Conservation (phyloP, 37 sponge, comb jelly and placozoan species). For the Haliclona indistincta region DNA sequence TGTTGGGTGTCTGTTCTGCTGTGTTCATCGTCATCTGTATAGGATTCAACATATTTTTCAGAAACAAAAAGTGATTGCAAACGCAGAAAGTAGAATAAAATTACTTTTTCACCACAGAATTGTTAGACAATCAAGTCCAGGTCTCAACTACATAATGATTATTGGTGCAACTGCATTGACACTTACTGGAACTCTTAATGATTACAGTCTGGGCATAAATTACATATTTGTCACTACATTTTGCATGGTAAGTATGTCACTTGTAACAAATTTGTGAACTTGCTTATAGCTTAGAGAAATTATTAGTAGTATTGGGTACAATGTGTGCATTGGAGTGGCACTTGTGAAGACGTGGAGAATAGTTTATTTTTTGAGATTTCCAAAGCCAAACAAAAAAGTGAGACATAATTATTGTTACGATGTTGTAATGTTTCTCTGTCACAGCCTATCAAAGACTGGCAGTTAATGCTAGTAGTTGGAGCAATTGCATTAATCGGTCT, state of each 20-base stretch:
- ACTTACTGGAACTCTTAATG: background rate
- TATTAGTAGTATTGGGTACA: background rate
- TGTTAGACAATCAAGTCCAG: background rate
- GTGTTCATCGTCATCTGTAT: background rate
- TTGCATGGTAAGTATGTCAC: too few relatives aligned
- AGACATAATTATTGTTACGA: background rate
- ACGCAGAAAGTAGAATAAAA: too few relatives aligned
- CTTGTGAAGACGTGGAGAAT: background rate
- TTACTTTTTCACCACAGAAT: too few relatives aligned
- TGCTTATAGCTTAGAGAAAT: background rate
- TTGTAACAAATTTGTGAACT: too few relatives aligned
- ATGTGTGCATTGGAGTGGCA: background rate
- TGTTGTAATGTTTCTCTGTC: background rate
- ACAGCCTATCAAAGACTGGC: constrained; percentile 30
- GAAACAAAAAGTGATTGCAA: constrained; percentile 1
- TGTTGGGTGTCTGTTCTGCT: background rate
- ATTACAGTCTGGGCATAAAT: background rate
- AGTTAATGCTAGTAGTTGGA: constrained; percentile 11
- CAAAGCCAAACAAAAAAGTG: background rate
- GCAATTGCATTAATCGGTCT: background rate
- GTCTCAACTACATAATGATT: background rate
- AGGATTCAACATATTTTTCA: background rate
- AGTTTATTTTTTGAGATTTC: background rate
- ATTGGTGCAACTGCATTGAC: background rate
- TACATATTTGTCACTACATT: too few relatives aligned